Evolutionary conservation across 2,797 vertebrate genomes (phyloP), one percentile per base, ranked within the genome.

Genomic region (Onychomys arenicola): DNA sequence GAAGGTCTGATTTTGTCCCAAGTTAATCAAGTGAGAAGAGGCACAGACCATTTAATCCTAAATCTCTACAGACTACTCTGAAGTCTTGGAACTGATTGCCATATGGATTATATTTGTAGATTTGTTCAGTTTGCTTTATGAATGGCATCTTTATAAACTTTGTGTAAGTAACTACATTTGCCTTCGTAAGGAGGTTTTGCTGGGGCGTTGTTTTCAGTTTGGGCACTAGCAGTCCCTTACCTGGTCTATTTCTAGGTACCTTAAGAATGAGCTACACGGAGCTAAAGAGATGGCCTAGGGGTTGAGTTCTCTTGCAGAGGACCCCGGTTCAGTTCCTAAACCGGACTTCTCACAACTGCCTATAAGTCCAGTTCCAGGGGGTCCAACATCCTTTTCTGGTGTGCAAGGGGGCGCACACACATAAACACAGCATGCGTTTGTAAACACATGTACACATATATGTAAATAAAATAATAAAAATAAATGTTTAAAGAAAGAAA

Each of bases 1-100:
- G 43, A 91, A 91, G 82, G 89, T 61, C 23, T 85, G 40, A n/a
- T 6, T 90, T 92, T 95, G 27, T 67, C 85, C 34, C 32, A 77
- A 89, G 11, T 94, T 91, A 83, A 76, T 69, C 29, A 34, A n/a
- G 63, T 40, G 43, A 84, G 69, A 67, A 69, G 83, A 57, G 86
- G 55, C 2, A 69, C 7, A 32, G 1, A 59, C 37, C 9, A 16
- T 61, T 71, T 92, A 90, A 96, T 12, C 5, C 63, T 76, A 43
- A 89, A 75, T 96, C 43, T 83, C 75, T 75, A 23, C 19, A 80
- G 37, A 71, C 49, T 82, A 17, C 55, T 59, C 1, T 87, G 71
- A 92, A 83, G 43, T 85, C 49, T 87, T 92, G 40, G 13, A 87
- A 73, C 46, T 63, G 32, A 89, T 84, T 84, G 76, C 16, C 40